Conservation (phyloP, 2,113 vertebrate species). For the Tylochromis polylepis region DNA sequence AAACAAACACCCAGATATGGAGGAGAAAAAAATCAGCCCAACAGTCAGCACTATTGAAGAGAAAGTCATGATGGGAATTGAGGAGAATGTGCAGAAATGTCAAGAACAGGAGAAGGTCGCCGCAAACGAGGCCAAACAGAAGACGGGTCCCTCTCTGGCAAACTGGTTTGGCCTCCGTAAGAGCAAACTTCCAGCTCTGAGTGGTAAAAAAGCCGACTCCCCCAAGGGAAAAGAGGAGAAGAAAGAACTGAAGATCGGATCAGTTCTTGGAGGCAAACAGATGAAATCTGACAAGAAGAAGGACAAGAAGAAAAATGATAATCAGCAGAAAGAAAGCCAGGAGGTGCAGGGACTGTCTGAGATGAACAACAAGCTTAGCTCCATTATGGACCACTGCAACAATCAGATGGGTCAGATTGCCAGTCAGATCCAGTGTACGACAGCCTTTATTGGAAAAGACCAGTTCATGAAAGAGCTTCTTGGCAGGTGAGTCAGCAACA, state of each 20-base stretch:
- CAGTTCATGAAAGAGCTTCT: constrained; percentile 84
- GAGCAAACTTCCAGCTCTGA: constrained; percentile 84
- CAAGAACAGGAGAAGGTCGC: constrained; percentile 80
- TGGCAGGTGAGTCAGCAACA: constrained; percentile 75
- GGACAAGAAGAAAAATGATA: constrained; percentile 81
- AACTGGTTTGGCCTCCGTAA: constrained; percentile 91
- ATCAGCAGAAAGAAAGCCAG: constrained; percentile 58
- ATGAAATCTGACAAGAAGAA: constrained; percentile 82
- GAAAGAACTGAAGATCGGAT: constrained; percentile 80
- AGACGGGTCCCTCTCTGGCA: constrained; percentile 81
- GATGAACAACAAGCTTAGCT: constrained; percentile 61
- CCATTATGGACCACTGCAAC: constrained; percentile 72
- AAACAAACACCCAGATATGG: constrained; percentile 16
- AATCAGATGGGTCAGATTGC: constrained; percentile 68
- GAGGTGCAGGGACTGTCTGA: constrained; percentile 68
- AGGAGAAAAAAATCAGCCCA: constrained; percentile 63
- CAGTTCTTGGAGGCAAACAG: constrained; percentile 80
- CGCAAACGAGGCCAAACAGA: constrained; percentile 74
- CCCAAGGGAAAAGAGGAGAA: constrained; percentile 82
- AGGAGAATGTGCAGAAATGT: constrained; percentile 86
- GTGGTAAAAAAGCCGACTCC: constrained; percentile 76
- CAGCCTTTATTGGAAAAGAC: constrained; percentile 74
- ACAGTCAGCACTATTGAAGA: constrained; percentile 85
- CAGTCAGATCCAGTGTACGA: constrained; percentile 65
- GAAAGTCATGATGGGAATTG: constrained; percentile 93